Percentiles rank a stretch among this genome's conserved stretches.
phyloP scores from a whole-genome alignment of 2,888 invertebrate genomes.

The Thecocarcelia acutangulata region DNA sequence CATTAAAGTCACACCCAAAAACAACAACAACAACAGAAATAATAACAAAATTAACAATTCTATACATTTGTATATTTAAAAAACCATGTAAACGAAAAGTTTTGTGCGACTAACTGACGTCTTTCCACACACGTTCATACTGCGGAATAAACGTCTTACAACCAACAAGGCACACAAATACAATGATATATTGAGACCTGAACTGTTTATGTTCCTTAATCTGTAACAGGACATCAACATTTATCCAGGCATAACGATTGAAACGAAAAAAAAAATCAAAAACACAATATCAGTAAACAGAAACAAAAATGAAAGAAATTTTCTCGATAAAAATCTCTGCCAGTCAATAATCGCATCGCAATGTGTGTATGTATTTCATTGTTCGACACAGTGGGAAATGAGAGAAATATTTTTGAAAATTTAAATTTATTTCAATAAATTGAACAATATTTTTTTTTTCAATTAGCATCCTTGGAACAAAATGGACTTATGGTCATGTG shows the following conservation, averaged over 20 bases:
- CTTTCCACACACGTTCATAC: conserved; percentile 12
- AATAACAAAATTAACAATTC: no score
- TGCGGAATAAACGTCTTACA: conserved; percentile 1
- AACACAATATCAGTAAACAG: conserved; percentile 29
- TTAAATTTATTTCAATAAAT: no score
- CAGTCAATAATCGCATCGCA: conserved; percentile 65
- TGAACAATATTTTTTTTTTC: no score
- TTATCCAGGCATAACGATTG: conserved; percentile 55
- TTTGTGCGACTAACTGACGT: conserved; percentile 56
- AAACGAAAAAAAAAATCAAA: conserved; percentile 16
- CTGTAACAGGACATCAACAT: conserved; percentile 62
- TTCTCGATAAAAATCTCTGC: conserved; percentile 66
- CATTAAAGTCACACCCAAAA: conserved; percentile 65
- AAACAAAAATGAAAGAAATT: conserved; percentile 57
- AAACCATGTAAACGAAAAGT: conserved; percentile 39
- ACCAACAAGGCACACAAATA: conserved; percentile 7
- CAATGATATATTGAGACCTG: conserved; percentile 29
- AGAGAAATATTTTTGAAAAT: not conserved
- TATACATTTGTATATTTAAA: conserved; percentile 14
- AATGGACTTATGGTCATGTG: no score
- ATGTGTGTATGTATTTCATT: conserved; percentile 42
- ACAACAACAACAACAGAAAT: conserved; percentile 33
- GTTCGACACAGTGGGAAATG: conserved; percentile 29
- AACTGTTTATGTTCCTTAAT: conserved; percentile 60
- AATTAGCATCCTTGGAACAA: no score